phyloP scores from a whole-genome alignment of 2,888 invertebrate species.

The Athalia cordata region DNA sequence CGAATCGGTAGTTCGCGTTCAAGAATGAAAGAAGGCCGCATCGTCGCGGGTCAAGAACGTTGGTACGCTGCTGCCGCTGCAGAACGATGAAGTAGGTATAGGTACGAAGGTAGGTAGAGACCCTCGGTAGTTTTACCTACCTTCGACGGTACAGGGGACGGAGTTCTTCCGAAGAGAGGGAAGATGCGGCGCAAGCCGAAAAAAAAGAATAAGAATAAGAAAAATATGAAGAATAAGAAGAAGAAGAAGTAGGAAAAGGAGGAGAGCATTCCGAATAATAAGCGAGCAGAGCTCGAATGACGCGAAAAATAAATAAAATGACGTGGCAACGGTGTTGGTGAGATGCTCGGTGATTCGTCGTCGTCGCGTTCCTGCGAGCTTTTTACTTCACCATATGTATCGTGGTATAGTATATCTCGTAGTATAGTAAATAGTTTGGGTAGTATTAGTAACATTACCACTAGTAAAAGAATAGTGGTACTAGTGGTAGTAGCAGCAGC shows the following conservation, averaged over 20 bases:
- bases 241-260: conserved; percentile 26
- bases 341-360: conserved; percentile 45
- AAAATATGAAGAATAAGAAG: conserved; percentile 15
- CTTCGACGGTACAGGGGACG: conserved; percentile 52
- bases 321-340: conserved; percentile 46
- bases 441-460: conserved; percentile 7
- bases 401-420: background rate
- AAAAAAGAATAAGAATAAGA: conserved; percentile 35
- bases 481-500: too few relatives aligned
- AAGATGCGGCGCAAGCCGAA: conserved; percentile 35
- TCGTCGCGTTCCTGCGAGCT: conserved; percentile 33
- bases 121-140: background rate
- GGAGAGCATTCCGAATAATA: conserved; percentile 45
- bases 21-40: conserved; percentile 37
- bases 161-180: conserved; percentile 50
- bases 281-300: conserved; percentile 38
- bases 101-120: background rate
- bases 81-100: background rate
- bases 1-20: conserved; percentile 37
- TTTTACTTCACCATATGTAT: background rate
- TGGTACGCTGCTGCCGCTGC: background rate
- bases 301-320: conserved; percentile 48
- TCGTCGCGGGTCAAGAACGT: conserved; percentile 38
- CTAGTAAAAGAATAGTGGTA: too few relatives aligned
- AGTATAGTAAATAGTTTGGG: conserved; percentile 11